Evolutionary conservation across 2,888 invertebrate genomes (phyloP), one percentile per base, ranked within the genome.

Genomic region (Cephonodes hylas): DNA sequence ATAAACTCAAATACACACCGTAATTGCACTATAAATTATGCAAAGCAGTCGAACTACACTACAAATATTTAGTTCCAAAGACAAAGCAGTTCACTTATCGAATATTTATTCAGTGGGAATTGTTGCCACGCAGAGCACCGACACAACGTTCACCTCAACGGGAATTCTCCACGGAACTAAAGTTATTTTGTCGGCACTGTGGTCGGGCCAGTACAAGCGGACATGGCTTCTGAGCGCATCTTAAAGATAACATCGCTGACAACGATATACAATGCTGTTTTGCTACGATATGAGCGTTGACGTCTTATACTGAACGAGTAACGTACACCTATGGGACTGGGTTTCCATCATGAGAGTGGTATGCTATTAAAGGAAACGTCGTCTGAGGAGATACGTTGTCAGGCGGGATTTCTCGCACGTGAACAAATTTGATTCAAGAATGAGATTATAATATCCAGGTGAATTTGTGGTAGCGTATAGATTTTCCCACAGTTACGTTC

Each of bases 391-490:
- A 84, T 82, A 83, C 76, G 79, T 77, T 76, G 84, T 80, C 80
- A 78, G 79, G 76, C 74, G 79, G 82, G 81, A 85, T 86, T 85
- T 85, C 83, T 86, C 82, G 82, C 85, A 84, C 83, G 82, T 86
- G 86, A 88, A 85, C 84, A 82, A 85, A 88, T 86, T 88, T 79
- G 83, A 88, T 88, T 81, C 76, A 79, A 79, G 81, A 86, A 83
- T 83, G 74, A 85, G 81, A 86, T 89, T 88, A 80, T 81, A 78
- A 80, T 82, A 79, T 80, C 73, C 78, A 79, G 80, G 79, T 80
- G 77, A 82, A 82, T 79, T 82, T 79, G 76, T 76, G 69, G 73
- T 72, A 66, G 72, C 66, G 64, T 66, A 64, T 72, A 73, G 56
- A 62, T 59, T 34, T 63, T 63, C 61, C 31, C 57, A 61, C 62